Percentiles rank a stretch among this genome's conserved stretches.
Conservation (phyloP, 2,888 invertebrate genomes). For the Baccha elongata region DNA sequence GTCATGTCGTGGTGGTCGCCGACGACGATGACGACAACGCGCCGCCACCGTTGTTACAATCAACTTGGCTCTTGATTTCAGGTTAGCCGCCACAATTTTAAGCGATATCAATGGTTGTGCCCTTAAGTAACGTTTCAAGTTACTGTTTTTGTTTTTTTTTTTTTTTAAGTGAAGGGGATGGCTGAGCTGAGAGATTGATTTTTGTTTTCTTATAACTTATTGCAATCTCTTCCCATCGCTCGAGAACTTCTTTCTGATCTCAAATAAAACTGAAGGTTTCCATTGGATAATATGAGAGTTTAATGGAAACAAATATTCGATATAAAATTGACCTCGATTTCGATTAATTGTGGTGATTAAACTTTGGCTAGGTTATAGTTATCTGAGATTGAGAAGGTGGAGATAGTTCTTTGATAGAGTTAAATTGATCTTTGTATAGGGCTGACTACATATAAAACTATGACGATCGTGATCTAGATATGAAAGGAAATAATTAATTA, state of each 20-base stretch:
- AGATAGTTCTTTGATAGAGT: not conserved
- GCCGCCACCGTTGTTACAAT: slow-evolving; percentile 3
- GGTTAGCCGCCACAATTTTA: slow-evolving; percentile 9
- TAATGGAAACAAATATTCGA: slow-evolving; percentile 45
- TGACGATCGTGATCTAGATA: slow-evolving; percentile 6
- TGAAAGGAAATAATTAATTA: slow-evolving; percentile 42
- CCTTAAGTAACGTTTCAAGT: slow-evolving; percentile 63
- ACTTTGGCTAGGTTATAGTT: slow-evolving; percentile 4
- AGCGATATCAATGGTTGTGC: slow-evolving; percentile 49
- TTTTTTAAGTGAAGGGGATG: slow-evolving; percentile 66
- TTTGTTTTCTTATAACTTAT: slow-evolving; percentile 32
- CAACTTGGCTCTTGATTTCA: slow-evolving; percentile 36
- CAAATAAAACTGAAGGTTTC: slow-evolving; percentile 45
- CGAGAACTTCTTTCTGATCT: slow-evolving; percentile 50
- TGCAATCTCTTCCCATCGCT: slow-evolving; percentile 32
- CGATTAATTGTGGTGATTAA: slow-evolving; percentile 66
- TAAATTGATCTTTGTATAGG: slow-evolving; percentile 3
- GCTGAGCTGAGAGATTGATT: slow-evolving; percentile 32
- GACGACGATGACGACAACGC: too few relatives aligned
- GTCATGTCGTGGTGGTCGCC: slow-evolving; percentile 45
- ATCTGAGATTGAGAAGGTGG: not conserved
- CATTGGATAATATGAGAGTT: slow-evolving; percentile 40
- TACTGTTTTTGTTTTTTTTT: slow-evolving; percentile 27
- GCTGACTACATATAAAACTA: not conserved
- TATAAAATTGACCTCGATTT: slow-evolving; percentile 52